These are phyloP conservation scores for Leucophora obtusa DNA, from an alignment of 2,888 invertebrate genomes.

Conservation along the genomic window DNA sequence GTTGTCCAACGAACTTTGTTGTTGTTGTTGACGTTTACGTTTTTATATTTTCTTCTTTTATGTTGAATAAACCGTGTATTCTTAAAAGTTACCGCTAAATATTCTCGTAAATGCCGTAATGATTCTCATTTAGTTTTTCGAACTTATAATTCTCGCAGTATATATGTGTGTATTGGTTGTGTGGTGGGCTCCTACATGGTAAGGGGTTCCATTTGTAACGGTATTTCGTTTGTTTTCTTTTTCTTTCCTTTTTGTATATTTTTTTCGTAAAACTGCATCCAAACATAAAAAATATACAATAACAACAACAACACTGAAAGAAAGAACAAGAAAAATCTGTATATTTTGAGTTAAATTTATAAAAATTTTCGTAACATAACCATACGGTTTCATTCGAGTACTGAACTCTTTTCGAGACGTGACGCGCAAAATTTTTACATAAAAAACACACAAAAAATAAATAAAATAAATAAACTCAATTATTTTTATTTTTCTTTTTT, in stretches of 20 bases:
- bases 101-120: slow-evolving; percentile 10
- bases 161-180: background rate
- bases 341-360: slow-evolving; percentile 61
- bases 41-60: background rate
- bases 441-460: slow-evolving; percentile 27
- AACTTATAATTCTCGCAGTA: slow-evolving; percentile 31
- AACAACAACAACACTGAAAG: slow-evolving; percentile 23
- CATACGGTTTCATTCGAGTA: slow-evolving; percentile 63
- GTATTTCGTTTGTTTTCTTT: background rate
- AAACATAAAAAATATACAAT: slow-evolving; percentile 23
- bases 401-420: slow-evolving; percentile 65
- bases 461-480: slow-evolving; percentile 52
- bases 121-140: slow-evolving; percentile 39
- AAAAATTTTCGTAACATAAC: slow-evolving; percentile 64
- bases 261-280: slow-evolving; percentile 50
- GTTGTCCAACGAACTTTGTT: slow-evolving; percentile 11
- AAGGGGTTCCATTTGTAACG: slow-evolving; percentile 27
- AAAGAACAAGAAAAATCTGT: slow-evolving; percentile 56
- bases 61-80: background rate
- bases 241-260: background rate
- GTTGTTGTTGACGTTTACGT: slow-evolving; percentile 3
- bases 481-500: slow-evolving; percentile 50
- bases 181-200: slow-evolving; percentile 35
- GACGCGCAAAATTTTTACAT: slow-evolving; percentile 59
- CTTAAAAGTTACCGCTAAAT: slow-evolving; percentile 52